A percentile compares a stretch with the other conserved stretches of the same genome.
These are phyloP conservation scores for Blomia tropicalis DNA, from an alignment of 2,888 invertebrate genomes.

Conservation along the genomic window DNA sequence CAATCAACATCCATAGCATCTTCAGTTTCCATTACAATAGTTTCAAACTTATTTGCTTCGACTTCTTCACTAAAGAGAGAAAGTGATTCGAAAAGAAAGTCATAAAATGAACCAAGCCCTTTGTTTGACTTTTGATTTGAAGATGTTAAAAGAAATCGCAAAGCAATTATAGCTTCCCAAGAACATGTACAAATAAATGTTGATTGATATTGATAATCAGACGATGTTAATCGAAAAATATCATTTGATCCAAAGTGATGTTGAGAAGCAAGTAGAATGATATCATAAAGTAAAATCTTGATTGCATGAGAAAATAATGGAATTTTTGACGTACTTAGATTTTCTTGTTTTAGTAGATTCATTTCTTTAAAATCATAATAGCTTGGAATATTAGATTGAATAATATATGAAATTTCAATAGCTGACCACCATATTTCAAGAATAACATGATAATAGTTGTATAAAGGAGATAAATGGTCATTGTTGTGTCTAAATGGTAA, in stretches of 20 bases:
- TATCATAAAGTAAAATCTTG: slow-evolving; percentile 15
- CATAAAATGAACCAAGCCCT: not conserved
- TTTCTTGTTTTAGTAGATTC: slow-evolving; percentile 4
- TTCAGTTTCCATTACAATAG: not conserved
- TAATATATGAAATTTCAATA: slow-evolving; percentile 17
- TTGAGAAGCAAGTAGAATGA: not conserved
- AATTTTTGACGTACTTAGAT: not conserved
- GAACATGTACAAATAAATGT: slow-evolving; percentile 9
- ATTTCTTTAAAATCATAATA: slow-evolving; percentile 8
- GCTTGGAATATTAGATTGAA: not conserved
- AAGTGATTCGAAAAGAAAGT: not conserved
- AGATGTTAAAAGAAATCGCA: not conserved
- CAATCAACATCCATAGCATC: not conserved
- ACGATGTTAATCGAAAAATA: not conserved
- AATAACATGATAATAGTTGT: slow-evolving; percentile 20
- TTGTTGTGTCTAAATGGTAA: not conserved
- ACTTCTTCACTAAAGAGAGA: no score
- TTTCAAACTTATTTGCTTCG: no score
- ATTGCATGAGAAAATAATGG: slow-evolving; percentile 9
- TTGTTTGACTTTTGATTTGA: not conserved
- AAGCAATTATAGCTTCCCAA: not conserved
- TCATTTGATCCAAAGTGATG: not conserved
- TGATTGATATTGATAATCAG: slow-evolving; percentile 9
- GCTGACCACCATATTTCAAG: slow-evolving; percentile 23
- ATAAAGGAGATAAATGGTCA: not conserved